Evolutionary conservation across 2,113 vertebrate species (phyloP), one percentile per base, ranked within the genome.

Genomic region (Callopanchax toddi): DNA sequence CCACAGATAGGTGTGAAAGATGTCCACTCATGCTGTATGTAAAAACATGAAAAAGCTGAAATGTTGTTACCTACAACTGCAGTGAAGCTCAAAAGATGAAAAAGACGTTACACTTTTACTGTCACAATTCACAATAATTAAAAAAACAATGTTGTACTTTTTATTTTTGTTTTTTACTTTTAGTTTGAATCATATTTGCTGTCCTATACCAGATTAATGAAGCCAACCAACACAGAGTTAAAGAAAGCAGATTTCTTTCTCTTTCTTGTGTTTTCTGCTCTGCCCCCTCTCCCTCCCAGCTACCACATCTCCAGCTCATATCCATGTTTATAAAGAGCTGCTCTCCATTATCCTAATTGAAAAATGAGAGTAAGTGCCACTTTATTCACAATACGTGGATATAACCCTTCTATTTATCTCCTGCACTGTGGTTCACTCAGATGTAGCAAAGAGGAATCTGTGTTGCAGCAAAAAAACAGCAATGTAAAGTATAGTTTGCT

Each of bases 311-410:
- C 45, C 65, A 67, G 73, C 75, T 81, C 68, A 81, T 76, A 71
- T 81, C 71, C 81, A 82, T 86, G 83, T 79, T 82, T 75, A 84
- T 52, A 76, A 75, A 82, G 65, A 79, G 62, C 78, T 49, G 46
- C 56, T 63, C 64, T 82, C 83, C 77, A 86, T 88, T 84, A 83
- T 76, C 74, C 69, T 84, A 82, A 86, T 86, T 84, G 81, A 78
- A 85, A 84, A 83, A 84, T 83, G 37, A 84, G 71, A 79, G 60
- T 72, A 74, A 86, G 74, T 76, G 79, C 45, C 79, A 74, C 77
- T 86, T 81, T 82, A 74, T 77, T 53, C 57, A 79, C 68, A 84
- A 78, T 48, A 67, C 72, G 54, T 32, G 25, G 59, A 37, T 62
- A 45, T 74, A 68, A 80, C 65, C 49, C 55, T 7, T 56, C 64